Evolutionary conservation across 2,797 vertebrate species (phyloP).

Genomic region (Hippoglossus hippoglossus): DNA sequence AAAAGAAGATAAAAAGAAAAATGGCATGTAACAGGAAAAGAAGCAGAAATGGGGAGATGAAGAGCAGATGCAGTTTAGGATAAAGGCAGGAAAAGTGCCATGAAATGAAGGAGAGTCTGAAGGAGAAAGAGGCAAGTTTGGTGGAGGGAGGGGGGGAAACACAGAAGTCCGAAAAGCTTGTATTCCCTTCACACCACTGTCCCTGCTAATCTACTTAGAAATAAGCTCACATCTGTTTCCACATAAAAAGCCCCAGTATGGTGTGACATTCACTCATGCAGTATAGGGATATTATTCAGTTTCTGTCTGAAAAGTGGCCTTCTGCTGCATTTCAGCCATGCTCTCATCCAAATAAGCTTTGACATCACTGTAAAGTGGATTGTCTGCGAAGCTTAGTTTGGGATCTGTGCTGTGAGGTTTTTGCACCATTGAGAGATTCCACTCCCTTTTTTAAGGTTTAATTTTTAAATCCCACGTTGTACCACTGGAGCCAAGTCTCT

Average conservation of each 20-base stretch:
- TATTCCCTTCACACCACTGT: conserved; percentile 75
- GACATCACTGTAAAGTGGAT: conserved; percentile 39
- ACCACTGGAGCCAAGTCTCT: conserved; percentile 20
- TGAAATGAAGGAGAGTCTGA: conserved; percentile 41
- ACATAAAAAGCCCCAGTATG: conserved; percentile 65
- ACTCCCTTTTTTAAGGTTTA: conserved; percentile 5
- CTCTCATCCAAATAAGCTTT: conserved; percentile 49
- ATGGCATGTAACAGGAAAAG: background rate
- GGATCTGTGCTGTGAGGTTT: conserved; percentile 14
- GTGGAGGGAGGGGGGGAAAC: conserved; percentile 12
- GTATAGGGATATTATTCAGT: conserved; percentile 51
- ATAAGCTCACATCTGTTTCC: conserved; percentile 74
- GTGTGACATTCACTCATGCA: conserved; percentile 57
- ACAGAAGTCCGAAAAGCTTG: conserved; percentile 34
- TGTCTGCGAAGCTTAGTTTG: conserved; percentile 53
- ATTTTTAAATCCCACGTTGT: conserved; percentile 10
- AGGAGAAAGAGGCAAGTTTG: conserved; percentile 48
- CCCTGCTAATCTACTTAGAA: conserved; percentile 78
- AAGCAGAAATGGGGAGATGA: conserved; percentile 21
- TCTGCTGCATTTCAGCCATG: conserved; percentile 38
- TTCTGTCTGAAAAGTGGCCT: conserved; percentile 38
- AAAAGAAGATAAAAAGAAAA: conserved; percentile 21
- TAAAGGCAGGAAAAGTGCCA: conserved; percentile 7
- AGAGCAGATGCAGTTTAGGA: conserved; percentile 11
- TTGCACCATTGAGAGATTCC: conserved; percentile 17